phyloP scores from a whole-genome alignment of 2,113 vertebrate genomes.

The Labrus mixtus region DNA sequence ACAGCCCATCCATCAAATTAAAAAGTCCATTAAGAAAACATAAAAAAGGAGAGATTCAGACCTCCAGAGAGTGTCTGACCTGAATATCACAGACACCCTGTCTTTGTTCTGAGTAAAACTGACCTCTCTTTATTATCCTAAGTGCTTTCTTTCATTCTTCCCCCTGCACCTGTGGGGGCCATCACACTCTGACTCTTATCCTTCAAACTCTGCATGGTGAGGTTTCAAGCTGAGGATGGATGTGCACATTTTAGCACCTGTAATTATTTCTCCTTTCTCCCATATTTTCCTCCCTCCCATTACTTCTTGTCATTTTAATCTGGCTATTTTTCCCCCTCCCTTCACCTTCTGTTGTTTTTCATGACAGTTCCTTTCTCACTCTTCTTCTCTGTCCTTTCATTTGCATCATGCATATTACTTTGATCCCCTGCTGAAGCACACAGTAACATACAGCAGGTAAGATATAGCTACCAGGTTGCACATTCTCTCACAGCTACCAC shows the following conservation, averaged over 20 bases:
- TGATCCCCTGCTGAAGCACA: conserved; percentile 38
- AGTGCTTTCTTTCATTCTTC: conserved; percentile 11
- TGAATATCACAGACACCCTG: conserved; percentile 57
- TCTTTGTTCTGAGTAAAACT: conserved; percentile 55
- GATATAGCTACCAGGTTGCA: conserved; percentile 37
- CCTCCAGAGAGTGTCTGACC: conserved; percentile 67
- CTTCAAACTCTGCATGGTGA: conserved; percentile 22
- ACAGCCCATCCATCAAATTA: conserved; percentile 73
- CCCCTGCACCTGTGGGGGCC: conserved; percentile 23
- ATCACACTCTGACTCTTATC: conserved; percentile 2
- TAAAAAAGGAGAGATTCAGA: conserved; percentile 60
- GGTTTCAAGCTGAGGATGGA: conserved; percentile 17
- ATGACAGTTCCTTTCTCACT: too few species aligned
- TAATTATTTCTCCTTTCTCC: not conserved
- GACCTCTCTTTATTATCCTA: conserved; percentile 59
- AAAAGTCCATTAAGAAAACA: conserved; percentile 74
- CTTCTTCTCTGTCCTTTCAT: conserved; percentile 19
- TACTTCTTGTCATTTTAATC: not conserved
- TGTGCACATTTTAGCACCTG: not conserved
- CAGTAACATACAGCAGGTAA: too few species aligned
- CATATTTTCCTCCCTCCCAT: not conserved
- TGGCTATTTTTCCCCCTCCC: conserved; percentile 4
- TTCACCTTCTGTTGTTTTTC: not conserved
- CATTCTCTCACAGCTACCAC: conserved; percentile 27
- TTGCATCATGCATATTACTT: conserved; percentile 52